phyloP scores from a whole-genome alignment of 2,113 vertebrate genomes.

The Taxidea taxus region DNA sequence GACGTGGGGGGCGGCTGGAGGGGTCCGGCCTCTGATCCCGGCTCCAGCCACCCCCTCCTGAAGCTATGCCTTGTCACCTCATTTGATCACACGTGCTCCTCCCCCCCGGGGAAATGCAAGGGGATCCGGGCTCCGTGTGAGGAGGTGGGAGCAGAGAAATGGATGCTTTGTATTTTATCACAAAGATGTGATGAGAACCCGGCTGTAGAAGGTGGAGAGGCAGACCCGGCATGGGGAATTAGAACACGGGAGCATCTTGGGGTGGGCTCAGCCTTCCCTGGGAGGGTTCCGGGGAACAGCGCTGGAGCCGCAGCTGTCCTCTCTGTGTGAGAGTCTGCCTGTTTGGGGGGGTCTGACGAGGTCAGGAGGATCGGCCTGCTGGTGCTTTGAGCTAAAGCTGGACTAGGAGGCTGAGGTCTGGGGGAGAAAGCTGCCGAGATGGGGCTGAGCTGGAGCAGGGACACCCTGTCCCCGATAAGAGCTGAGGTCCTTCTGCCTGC shows the following conservation, averaged over 20 bases:
- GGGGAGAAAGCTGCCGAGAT: not conserved
- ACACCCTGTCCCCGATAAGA: not conserved
- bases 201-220: rapidly evolving
- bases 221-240: not conserved
- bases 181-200: not conserved
- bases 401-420: not conserved
- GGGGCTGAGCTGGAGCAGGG: not conserved
- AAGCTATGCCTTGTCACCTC: not conserved
- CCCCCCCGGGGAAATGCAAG: not conserved
- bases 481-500: not conserved
- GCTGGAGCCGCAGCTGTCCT: not conserved
- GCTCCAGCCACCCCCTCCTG: not conserved
- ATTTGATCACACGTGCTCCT: rapidly evolving
- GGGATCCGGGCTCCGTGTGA: not conserved
- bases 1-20: not conserved
- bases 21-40: not conserved
- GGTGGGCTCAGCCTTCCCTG: not conserved
- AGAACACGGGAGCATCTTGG: not conserved
- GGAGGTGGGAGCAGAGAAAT: not conserved
- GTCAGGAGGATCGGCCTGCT: not conserved
- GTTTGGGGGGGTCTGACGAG: too few species aligned
- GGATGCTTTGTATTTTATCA: too few species aligned
- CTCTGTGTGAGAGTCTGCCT: not conserved
- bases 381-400: not conserved
- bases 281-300: not conserved